These are phyloP conservation scores for Drosophila parabipectinata DNA, from an alignment of 1,140 invertebrate species.

Conservation along the genomic window DNA sequence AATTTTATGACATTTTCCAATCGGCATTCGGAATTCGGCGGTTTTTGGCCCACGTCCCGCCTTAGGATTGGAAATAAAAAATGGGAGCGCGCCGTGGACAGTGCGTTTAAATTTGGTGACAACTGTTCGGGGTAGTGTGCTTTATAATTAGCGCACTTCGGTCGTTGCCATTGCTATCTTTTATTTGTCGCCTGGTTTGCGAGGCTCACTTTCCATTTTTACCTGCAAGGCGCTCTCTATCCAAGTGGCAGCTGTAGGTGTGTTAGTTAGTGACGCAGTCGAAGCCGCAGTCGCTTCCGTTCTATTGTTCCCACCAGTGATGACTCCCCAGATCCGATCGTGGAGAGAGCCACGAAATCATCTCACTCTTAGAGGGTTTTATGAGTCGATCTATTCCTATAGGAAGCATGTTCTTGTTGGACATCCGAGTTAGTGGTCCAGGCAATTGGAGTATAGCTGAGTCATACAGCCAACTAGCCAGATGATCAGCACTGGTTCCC, in stretches of 20 bases:
- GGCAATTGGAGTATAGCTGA: no score
- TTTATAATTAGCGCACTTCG: conserved; percentile 63
- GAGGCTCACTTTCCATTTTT: conserved; percentile 77
- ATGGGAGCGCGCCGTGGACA: conserved; percentile 36
- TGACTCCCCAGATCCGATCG: background rate
- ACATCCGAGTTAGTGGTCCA: no score
- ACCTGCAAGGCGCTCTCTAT: conserved; percentile 60
- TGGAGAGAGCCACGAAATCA: no score
- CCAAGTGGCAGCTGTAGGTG: conserved; percentile 3
- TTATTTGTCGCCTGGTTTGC: conserved; percentile 58
- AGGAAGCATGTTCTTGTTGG: no score
- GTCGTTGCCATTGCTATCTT: conserved; percentile 76
- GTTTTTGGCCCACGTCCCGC: conserved; percentile 35
- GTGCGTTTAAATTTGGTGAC: conserved; percentile 68
- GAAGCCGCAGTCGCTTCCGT: conserved; percentile 65
- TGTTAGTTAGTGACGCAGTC: conserved; percentile 60
- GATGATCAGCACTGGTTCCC: conserved; percentile 2
- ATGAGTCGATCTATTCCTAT: no score
- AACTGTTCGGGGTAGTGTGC: conserved; percentile 31
- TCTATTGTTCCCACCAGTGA: conserved; percentile 62
- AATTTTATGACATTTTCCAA: conserved; percentile 72
- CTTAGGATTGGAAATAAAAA: conserved; percentile 53
- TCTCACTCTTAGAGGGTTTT: no score
- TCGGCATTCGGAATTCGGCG: conserved; percentile 4
- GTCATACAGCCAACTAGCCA: background rate